A percentile compares a stretch with the other conserved stretches of the same genome.
Evolutionary conservation across 2,113 vertebrate genomes (phyloP).

Genomic region (Oryzias woworae): DNA sequence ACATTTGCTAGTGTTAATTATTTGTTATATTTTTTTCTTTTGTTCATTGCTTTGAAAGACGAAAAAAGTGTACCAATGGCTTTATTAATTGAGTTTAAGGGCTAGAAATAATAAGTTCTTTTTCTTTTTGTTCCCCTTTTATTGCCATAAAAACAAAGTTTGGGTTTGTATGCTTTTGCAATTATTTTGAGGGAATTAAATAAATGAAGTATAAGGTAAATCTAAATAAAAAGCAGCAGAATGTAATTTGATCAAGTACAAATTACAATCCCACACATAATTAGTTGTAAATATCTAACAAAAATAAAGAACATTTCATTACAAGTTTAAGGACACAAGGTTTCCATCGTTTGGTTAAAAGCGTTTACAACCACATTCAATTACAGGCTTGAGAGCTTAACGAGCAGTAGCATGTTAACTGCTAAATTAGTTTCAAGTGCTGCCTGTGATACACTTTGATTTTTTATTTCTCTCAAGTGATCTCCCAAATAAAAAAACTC

Average conservation of each 20-base stretch:
- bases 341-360: constrained; percentile 69
- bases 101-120: no score
- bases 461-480: constrained; percentile 54
- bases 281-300: constrained; percentile 70
- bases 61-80: no score
- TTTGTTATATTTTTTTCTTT: no score
- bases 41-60: no score
- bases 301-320: constrained; percentile 73
- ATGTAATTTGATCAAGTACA: constrained; percentile 60
- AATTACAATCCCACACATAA: constrained; percentile 65
- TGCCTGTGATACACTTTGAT: constrained; percentile 31
- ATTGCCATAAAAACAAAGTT: no score
- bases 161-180: no score
- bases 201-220: constrained; percentile 20
- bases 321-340: constrained; percentile 70
- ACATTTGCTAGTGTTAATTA: no score
- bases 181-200: no score
- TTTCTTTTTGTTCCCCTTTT: no score
- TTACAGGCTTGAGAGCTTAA: constrained; percentile 71
- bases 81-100: no score
- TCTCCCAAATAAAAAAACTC: constrained; percentile 40
- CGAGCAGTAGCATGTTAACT: constrained; percentile 78
- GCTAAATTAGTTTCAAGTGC: constrained; percentile 69
- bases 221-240: constrained; percentile 46
- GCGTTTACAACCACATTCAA: constrained; percentile 72